These are phyloP conservation scores for Gymnobelideus leadbeateri DNA, from an alignment of 2,113 vertebrate species.

Conservation along the genomic window DNA sequence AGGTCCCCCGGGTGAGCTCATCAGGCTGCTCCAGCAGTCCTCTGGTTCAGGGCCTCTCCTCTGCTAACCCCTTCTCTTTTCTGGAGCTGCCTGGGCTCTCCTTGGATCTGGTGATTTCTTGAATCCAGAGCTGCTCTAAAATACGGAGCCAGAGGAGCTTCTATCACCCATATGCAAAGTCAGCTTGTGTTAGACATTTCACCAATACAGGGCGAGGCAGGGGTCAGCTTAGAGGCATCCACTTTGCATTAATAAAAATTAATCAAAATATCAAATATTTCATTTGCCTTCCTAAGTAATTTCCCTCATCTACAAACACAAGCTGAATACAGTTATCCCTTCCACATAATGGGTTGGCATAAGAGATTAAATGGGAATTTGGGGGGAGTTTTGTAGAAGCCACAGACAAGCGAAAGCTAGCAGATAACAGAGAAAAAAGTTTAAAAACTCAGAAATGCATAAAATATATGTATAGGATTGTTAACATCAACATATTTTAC, in stretches of 20 bases:
- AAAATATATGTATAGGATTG: too few species aligned
- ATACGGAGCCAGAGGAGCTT: neutral
- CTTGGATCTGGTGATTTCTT: neutral
- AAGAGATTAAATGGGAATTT: too few species aligned
- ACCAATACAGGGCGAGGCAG: neutral
- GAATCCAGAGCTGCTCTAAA: neutral
- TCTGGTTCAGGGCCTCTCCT: neutral
- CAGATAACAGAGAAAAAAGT: too few species aligned
- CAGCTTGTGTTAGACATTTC: neutral
- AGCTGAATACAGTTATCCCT: neutral
- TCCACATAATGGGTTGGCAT: too few species aligned
- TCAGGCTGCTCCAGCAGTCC: neutral
- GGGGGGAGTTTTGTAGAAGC: too few species aligned
- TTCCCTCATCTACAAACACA: neutral
- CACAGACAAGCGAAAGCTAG: too few species aligned
- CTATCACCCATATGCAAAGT: neutral
- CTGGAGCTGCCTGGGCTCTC: neutral
- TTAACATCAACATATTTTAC: too few species aligned
- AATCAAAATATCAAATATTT: neutral
- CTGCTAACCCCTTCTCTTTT: neutral
- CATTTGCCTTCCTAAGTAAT: neutral
- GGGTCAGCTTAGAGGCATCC: neutral
- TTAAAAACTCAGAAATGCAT: too few species aligned
- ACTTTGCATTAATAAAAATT: neutral
- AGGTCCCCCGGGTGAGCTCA: neutral